Percentiles rank a stretch among this genome's conserved stretches.
Conservation (phyloP, 2,888 invertebrate species). For the Cerceris ruficornis region DNA sequence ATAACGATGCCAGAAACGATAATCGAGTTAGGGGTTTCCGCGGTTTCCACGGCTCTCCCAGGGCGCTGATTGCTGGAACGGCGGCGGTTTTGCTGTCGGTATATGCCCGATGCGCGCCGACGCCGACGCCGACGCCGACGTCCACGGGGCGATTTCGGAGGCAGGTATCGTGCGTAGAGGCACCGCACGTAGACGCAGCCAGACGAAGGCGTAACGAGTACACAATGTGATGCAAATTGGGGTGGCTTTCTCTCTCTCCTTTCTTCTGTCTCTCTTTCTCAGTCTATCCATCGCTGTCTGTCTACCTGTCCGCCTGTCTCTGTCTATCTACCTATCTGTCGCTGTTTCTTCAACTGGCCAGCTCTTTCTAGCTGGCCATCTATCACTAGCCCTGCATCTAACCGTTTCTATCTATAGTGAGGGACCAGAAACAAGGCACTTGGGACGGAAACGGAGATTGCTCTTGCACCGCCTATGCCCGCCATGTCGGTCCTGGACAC, state of each 20-base stretch:
- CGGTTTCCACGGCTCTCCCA: conserved; percentile 72
- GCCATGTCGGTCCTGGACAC: too few relatives aligned
- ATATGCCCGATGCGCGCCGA: conserved; percentile 34
- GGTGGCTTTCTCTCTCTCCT: conserved; percentile 63
- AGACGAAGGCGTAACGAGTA: conserved; percentile 79
- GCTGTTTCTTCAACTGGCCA: too few relatives aligned
- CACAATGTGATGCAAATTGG: conserved; percentile 81
- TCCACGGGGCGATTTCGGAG: conserved; percentile 9
- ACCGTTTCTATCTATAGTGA: too few relatives aligned
- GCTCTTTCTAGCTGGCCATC: too few relatives aligned
- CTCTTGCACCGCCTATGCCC: too few relatives aligned
- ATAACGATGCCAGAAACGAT: conserved; percentile 76
- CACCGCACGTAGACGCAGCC: conserved; percentile 62
- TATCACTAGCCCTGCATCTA: too few relatives aligned
- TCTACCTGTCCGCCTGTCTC: too few relatives aligned
- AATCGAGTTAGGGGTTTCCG: conserved; percentile 76
- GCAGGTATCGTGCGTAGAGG: conserved; percentile 4
- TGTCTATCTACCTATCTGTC: too few relatives aligned
- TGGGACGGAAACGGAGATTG: too few relatives aligned
- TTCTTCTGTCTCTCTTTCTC: too few relatives aligned
- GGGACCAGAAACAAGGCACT: too few relatives aligned
- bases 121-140: conserved; percentile 22
- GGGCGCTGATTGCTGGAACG: conserved; percentile 75
- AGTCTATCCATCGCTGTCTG: too few relatives aligned
- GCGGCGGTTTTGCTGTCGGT: conserved; percentile 63